Evolutionary conservation across 35 echinoderm and acorn worm species (phyloP).

Genomic region (Ophiothrix spiculata): DNA sequence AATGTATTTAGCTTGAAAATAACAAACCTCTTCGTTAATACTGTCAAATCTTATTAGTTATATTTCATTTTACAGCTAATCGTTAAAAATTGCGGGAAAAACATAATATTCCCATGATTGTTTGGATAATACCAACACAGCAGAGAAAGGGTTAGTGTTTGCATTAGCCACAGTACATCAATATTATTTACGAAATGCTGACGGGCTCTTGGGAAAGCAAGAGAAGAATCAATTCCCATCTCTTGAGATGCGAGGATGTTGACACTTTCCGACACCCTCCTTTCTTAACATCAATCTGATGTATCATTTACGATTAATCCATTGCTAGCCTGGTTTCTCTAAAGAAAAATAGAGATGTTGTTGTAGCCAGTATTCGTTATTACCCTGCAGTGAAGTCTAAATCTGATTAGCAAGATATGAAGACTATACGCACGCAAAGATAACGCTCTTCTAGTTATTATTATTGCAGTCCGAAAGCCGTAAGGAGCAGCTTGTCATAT

Average conservation of each 20-base stretch:
- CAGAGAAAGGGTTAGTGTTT: background rate
- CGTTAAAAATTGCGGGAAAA: no score
- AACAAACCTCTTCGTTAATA: no score
- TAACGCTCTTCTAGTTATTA: slow-evolving; percentile 4
- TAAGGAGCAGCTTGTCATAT: background rate
- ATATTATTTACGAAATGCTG: background rate
- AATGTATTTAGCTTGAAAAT: no score
- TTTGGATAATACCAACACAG: no score
- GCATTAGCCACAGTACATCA: background rate
- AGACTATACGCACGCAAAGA: background rate
- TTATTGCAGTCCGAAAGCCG: background rate
- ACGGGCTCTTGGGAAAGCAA: slow-evolving; percentile 6
- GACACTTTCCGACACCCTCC: slow-evolving; percentile 6
- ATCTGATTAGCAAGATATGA: background rate
- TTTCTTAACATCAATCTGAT: background rate
- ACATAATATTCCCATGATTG: no score
- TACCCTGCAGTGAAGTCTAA: background rate
- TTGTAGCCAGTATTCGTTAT: background rate
- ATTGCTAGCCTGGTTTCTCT: background rate
- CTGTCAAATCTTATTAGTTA: no score
- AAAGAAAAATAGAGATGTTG: background rate
- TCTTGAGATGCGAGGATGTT: slow-evolving; percentile 2
- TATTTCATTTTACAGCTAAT: no score
- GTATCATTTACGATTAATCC: slow-evolving; percentile 4
- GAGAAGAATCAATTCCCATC: background rate